These are phyloP conservation scores for Drosophila niveifrons DNA, from an alignment of 2,888 invertebrate species.

Conservation along the genomic window DNA sequence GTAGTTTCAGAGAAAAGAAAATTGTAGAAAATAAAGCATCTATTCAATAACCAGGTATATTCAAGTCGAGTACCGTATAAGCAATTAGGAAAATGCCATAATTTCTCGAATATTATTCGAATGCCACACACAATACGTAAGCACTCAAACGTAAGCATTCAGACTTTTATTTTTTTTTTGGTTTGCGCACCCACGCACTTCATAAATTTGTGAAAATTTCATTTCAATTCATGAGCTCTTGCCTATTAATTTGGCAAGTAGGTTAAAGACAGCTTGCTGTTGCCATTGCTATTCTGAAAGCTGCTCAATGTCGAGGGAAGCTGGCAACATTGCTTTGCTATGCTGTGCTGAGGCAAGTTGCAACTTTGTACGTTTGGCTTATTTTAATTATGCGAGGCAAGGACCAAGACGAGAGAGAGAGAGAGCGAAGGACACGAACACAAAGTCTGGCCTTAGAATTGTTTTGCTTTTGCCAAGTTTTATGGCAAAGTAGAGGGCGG, in stretches of 20 bases:
- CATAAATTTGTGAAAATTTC: neutral
- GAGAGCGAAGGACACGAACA: neutral
- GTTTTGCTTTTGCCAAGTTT: conserved; percentile 26
- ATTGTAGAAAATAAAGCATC: neutral
- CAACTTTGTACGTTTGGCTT: conserved; percentile 28
- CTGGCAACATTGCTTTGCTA: conserved; percentile 24
- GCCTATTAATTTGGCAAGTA: conserved; percentile 8
- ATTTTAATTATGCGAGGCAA: conserved; percentile 41
- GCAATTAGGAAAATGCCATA: neutral
- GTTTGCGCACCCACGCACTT: neutral
- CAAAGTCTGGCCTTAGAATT: conserved; percentile 5
- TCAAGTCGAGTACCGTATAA: neutral
- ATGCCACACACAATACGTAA: neutral
- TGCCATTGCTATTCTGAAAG: neutral
- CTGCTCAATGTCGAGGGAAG: neutral
- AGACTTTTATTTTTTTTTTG: neutral
- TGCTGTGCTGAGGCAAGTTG: conserved; percentile 21
- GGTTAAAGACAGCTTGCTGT: neutral
- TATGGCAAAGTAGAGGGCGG: neutral
- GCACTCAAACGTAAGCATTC: neutral
- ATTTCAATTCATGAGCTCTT: conserved; percentile 10
- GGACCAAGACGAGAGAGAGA: neutral
- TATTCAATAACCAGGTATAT: neutral
- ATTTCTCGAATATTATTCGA: neutral
- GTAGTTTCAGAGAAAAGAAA: too few species aligned